Conservation (phyloP, 2,888 invertebrate genomes). For the Eubasilissa splendida region DNA sequence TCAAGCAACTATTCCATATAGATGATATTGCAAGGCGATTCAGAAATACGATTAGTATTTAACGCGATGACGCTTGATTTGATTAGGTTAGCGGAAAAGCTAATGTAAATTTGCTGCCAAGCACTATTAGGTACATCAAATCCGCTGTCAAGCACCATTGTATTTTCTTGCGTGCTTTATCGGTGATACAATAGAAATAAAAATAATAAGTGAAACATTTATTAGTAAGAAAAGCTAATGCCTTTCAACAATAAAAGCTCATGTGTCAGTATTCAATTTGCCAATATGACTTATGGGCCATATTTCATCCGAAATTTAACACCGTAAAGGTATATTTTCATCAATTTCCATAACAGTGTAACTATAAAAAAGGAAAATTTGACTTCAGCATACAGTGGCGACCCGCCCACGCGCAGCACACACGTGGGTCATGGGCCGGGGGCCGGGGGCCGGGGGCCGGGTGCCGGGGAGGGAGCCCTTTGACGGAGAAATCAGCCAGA, state of each 20-base stretch:
- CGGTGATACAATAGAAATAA: no score
- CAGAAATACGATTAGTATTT: no score
- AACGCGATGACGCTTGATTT: no score
- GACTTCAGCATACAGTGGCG: neutral
- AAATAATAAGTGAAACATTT: no score
- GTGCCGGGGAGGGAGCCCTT: neutral
- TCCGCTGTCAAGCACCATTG: no score
- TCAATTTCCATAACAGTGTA: constrained; percentile 12
- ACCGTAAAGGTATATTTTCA: constrained; percentile 24
- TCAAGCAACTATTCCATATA: no score
- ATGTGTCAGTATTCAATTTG: constrained; percentile 24
- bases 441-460: neutral
- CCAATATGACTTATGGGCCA: constrained; percentile 18
- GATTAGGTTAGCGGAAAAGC: no score
- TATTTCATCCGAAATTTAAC: constrained; percentile 25
- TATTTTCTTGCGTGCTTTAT: no score
- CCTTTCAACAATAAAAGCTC: neutral
- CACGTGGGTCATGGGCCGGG: neutral
- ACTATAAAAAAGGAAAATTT: constrained; percentile 3
- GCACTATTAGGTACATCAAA: no score
- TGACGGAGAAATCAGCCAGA: neutral
- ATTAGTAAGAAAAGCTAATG: neutral
- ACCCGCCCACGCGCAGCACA: neutral
- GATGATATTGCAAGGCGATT: no score
- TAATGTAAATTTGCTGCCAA: no score